These are phyloP conservation scores for Astropecten irregularis DNA, from an alignment of 53 echinoderm and acorn worm species.

Conservation along the genomic window DNA sequence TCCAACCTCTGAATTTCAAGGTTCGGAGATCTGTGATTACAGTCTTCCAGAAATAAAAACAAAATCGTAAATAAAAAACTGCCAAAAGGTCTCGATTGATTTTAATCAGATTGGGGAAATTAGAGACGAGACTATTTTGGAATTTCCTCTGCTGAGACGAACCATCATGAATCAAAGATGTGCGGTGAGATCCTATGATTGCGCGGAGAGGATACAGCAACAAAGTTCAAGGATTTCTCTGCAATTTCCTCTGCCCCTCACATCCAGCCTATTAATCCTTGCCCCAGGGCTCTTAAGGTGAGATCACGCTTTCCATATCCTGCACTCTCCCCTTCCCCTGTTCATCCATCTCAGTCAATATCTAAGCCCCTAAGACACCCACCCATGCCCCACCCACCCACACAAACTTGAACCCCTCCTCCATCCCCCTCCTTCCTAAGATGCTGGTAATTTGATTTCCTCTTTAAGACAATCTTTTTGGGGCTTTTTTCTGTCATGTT, in stretches of 20 bases:
- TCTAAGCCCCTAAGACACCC: not conserved
- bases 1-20: no score
- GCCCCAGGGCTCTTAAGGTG: not conserved
- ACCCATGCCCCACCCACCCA: no score
- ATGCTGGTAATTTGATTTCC: not conserved
- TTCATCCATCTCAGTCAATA: not conserved
- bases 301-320: not conserved
- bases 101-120: no score
- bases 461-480: slow-evolving; percentile 1
- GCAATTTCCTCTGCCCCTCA: not conserved
- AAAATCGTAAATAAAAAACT: no score
- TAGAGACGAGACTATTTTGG: no score
- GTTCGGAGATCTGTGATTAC: no score
- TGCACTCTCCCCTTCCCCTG: not conserved
- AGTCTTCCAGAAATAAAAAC: no score
- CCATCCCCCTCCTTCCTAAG: not conserved
- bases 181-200: no score
- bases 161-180: no score
- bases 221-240: not conserved
- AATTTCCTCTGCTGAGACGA: no score
- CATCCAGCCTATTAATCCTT: not conserved
- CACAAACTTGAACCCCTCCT: no score
- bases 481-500: slow-evolving; percentile 7
- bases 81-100: no score
- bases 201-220: not conserved